A percentile compares a stretch with the other conserved stretches of the same genome.
Conservation (phyloP, 2,888 invertebrate genomes). For the Chrysolina americana region DNA sequence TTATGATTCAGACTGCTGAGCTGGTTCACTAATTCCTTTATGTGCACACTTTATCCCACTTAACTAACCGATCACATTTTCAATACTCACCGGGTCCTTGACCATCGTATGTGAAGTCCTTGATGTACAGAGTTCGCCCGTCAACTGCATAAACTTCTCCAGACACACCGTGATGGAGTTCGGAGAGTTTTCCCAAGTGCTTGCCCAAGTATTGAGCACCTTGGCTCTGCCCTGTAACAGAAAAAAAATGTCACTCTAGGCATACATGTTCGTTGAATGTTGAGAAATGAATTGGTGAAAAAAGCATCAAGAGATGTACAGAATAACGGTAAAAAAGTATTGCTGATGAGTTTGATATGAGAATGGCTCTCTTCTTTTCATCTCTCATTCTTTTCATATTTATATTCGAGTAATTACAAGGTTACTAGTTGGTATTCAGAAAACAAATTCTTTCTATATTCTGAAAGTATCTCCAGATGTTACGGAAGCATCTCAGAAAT, state of each 20-base stretch:
- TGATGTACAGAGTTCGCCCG: constrained; percentile 87
- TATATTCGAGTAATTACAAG: too few relatives aligned
- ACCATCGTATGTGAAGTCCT: constrained; percentile 92
- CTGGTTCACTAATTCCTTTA: not conserved
- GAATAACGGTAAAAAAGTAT: too few relatives aligned
- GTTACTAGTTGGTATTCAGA: too few relatives aligned
- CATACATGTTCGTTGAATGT: not conserved
- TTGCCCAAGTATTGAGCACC: constrained; percentile 80
- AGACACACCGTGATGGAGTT: constrained; percentile 87
- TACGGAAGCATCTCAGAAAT: too few relatives aligned
- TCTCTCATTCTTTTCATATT: too few relatives aligned
- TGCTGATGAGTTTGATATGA: too few relatives aligned
- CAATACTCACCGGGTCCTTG: constrained; percentile 83
- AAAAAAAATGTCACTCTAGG: not conserved
- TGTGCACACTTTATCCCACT: not conserved
- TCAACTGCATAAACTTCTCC: constrained; percentile 92
- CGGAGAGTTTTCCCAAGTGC: constrained; percentile 83
- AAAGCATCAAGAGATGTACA: too few relatives aligned
- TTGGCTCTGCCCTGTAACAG: constrained; percentile 49
- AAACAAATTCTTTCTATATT: too few relatives aligned
- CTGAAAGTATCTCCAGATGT: too few relatives aligned
- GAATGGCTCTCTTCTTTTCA: too few relatives aligned
- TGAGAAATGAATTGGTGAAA: too few relatives aligned
- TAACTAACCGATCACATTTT: not conserved
- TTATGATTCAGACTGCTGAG: too few relatives aligned